Percentiles rank a stretch among this genome's conserved stretches.
phyloP scores from a whole-genome alignment of 2,113 vertebrate genomes.

The Odocoileus hemionus region DNA sequence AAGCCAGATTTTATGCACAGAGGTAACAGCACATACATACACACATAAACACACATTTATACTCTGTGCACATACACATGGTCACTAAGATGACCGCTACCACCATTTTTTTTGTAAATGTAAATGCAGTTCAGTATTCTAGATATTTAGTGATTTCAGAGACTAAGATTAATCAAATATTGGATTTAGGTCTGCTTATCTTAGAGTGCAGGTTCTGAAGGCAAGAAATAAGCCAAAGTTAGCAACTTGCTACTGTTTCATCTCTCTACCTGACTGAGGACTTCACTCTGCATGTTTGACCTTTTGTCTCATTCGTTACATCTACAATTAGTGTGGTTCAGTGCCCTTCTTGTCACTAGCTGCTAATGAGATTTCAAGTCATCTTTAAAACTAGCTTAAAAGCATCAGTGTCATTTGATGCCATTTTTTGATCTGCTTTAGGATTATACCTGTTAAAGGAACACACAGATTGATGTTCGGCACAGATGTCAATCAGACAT shows the following conservation, averaged over 20 bases:
- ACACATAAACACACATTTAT: neutral
- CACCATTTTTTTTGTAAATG: neutral
- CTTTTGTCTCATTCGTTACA: slow-evolving; percentile 13
- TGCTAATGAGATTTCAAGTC: slow-evolving; percentile 55
- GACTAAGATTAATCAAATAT: neutral
- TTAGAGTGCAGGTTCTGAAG: neutral
- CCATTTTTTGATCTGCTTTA: slow-evolving; percentile 36
- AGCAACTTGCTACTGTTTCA: neutral
- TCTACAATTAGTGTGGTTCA: slow-evolving; percentile 31
- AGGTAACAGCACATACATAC: neutral
- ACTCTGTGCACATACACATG: neutral
- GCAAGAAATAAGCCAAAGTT: neutral
- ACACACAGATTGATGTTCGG: slow-evolving; percentile 20
- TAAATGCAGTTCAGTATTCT: neutral
- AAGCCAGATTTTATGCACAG: slow-evolving; percentile 19
- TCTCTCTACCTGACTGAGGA: neutral
- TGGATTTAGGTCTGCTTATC: slow-evolving; percentile 26
- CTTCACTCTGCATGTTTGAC: neutral
- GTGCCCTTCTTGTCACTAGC: neutral
- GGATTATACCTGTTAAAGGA: neutral
- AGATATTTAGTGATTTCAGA: neutral
- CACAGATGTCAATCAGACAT: neutral
- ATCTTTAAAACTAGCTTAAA: slow-evolving; percentile 31
- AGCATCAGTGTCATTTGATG: neutral
- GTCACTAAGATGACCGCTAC: rapidly evolving